Percentiles rank a stretch among this genome's conserved stretches.
phyloP scores from a whole-genome alignment of 2,113 vertebrate genomes.

The Rattus norvegicus region DNA sequence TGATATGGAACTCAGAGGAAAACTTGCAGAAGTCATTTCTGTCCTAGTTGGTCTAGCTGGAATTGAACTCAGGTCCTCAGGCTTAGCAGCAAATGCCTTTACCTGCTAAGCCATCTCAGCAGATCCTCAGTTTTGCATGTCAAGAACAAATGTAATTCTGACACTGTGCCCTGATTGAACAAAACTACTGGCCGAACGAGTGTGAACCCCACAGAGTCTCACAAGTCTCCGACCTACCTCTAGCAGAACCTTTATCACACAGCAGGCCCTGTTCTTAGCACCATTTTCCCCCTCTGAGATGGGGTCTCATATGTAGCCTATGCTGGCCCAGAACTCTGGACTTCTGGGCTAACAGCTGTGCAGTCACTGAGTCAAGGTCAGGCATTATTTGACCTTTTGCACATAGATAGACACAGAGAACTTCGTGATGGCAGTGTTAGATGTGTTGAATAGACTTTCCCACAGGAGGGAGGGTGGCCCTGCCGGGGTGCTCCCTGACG shows the following conservation, averaged over 20 bases:
- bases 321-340: not conserved
- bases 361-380: not conserved
- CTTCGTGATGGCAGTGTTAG: not conserved
- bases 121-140: not conserved
- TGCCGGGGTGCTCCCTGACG: not conserved
- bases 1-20: not conserved
- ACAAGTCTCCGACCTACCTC: not conserved
- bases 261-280: not conserved
- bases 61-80: not conserved
- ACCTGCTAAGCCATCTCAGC: not conserved
- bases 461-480: too few species aligned
- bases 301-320: not conserved
- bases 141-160: not conserved
- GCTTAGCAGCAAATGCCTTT: not conserved
- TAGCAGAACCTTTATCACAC: rapidly evolving
- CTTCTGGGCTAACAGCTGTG: not conserved
- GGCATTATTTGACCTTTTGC: not conserved
- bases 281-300: not conserved
- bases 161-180: not conserved
- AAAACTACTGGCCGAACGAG: not conserved
- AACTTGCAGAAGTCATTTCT: not conserved
- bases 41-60: not conserved
- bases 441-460: not conserved
- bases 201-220: not conserved
- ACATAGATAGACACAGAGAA: not conserved